Base-by-base conservation (phyloP, 2,888 invertebrate genomes). In the Geophilus truncorum region DNA sequence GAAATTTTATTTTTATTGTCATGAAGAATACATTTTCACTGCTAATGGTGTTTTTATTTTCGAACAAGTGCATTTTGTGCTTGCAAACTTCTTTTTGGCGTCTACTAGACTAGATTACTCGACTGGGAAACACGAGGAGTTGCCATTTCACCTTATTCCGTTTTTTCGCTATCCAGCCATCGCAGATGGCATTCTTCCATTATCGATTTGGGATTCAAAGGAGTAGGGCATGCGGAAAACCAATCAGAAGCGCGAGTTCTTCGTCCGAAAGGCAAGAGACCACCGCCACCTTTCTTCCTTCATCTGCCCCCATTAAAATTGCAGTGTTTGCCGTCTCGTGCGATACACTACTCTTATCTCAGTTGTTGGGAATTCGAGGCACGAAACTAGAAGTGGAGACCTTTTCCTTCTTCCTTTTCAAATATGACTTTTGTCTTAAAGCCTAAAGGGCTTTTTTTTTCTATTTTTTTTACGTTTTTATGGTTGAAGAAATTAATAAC, bases 131-230 rank as follows among this genome's bases (percentile, higher is more conserved):
- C 28, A 25, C 28, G 70, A 25, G n/a, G 70, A 70, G 70, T 28
- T 70, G 70, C 70, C 28, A 70, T 70, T 70, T 70, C 28, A 70
- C 70, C 70, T 23, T 28, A 10, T 70, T 28, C 70, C 51, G n/a
- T 51, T 70, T 70, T 70, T 70, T 12, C 12, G 70, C 70, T 12
- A 70, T 28, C 70, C 70, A 25, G 28, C 15, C 15, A 70, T 70
- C 70, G n/a, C 70, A 25, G 28, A 70, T 70, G 70, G 25, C 70
- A 28, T 70, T 70, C 70, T 70, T 70, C 70, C 70, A 70, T 70
- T 70, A 70, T 70, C 28, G 70, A 70, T 70, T 70, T 70, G 70
- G 70, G 70, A 70, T 70, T 70, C 70, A 70, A 70, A 70, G 70
- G 70, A 28, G 70, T 70, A 70, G 70, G 28, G 70, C 70, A 70